phyloP scores from a whole-genome alignment of 1,140 invertebrate genomes.

The Subanguina moxae region DNA sequence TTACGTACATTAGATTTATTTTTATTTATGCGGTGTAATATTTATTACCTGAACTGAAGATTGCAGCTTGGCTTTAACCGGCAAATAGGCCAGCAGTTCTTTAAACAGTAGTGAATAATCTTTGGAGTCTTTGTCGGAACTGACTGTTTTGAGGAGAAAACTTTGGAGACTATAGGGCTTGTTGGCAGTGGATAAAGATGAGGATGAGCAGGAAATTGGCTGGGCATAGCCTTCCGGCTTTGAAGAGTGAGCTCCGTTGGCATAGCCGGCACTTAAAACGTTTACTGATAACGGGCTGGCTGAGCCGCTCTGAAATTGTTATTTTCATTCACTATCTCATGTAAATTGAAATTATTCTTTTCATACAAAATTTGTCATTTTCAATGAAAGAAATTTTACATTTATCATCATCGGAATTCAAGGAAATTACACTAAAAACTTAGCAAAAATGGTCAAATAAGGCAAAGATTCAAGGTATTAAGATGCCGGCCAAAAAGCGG shows the following conservation, averaged over 20 bases:
- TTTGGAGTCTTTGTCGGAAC: background rate
- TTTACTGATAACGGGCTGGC: conserved; percentile 32
- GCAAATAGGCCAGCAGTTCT: conserved; percentile 33
- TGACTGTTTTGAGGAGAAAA: conserved; percentile 19
- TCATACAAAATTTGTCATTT: too few species aligned
- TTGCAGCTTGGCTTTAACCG: conserved; percentile 20
- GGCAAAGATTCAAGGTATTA: too few species aligned
- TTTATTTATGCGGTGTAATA: too few species aligned
- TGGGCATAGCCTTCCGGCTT: conserved; percentile 30
- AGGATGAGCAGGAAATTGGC: conserved; percentile 2
- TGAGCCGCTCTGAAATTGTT: conserved; percentile 35
- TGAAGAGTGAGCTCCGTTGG: background rate
- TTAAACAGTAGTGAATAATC: conserved; percentile 15
- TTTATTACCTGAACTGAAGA: conserved; percentile 31
- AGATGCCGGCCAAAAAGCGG: too few species aligned
- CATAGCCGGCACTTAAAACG: background rate
- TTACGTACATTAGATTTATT: too few species aligned
- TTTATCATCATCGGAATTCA: too few species aligned
- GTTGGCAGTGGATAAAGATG: background rate
- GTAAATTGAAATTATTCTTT: background rate
- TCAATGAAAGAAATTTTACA: too few species aligned
- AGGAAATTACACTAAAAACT: too few species aligned
- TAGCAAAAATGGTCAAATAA: too few species aligned
- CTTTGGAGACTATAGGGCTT: conserved; percentile 31
- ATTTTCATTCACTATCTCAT: background rate